phyloP scores from a whole-genome alignment of 2,113 vertebrate genomes.

The Podarcis cretensis region DNA sequence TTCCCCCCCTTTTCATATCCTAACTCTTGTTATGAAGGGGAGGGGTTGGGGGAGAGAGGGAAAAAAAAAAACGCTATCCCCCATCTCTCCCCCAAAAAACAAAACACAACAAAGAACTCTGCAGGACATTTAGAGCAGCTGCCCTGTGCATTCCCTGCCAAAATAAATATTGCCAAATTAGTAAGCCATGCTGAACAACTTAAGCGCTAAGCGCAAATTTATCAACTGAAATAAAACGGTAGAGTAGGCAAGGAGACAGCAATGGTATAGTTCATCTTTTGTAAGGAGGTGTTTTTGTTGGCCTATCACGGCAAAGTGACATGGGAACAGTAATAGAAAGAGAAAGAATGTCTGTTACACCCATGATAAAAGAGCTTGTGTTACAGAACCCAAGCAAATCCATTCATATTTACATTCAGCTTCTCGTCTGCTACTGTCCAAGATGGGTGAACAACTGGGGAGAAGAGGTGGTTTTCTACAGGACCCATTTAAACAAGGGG shows the following conservation, averaged over 20 bases:
- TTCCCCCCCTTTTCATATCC: constrained; percentile 73
- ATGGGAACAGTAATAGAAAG: constrained; percentile 76
- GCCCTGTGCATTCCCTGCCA: constrained; percentile 76
- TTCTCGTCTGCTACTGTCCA: constrained; percentile 70
- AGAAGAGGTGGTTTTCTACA: constrained; percentile 45
- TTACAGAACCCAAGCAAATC: constrained; percentile 80
- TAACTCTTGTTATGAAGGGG: constrained; percentile 74
- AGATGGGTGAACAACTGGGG: constrained; percentile 59
- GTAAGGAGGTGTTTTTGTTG: constrained; percentile 81
- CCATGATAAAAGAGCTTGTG: constrained; percentile 77
- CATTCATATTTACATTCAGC: constrained; percentile 73
- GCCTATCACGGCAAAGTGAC: constrained; percentile 71
- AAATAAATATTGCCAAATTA: constrained; percentile 85
- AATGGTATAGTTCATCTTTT: constrained; percentile 68
- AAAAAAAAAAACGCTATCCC: neutral
- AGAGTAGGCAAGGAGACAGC: constrained; percentile 70
- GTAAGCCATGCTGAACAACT: constrained; percentile 84
- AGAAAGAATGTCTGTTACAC: constrained; percentile 75
- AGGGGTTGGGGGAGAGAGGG: constrained; percentile 15
- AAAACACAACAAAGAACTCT: constrained; percentile 67
- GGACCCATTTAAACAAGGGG: constrained; percentile 36
- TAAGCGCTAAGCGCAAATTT: constrained; percentile 83
- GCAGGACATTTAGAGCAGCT: constrained; percentile 78
- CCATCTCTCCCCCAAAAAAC: constrained; percentile 30
- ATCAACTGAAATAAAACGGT: constrained; percentile 77